These are phyloP conservation scores for Pachyramphus minor DNA, from an alignment of 2,113 vertebrate species.

Conservation along the genomic window DNA sequence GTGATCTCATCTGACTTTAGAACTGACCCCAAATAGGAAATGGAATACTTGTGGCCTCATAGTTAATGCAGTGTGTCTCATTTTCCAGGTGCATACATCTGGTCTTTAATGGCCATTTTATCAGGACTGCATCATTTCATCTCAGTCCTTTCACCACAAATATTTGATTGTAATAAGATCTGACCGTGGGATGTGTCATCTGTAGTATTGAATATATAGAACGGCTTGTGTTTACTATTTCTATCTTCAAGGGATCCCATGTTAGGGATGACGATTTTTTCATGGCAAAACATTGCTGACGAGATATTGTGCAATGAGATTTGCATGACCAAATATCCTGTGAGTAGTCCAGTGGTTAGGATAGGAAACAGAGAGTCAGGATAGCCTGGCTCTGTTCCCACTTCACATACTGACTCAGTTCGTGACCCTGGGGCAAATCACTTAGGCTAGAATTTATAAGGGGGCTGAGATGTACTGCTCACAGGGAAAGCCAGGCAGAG, in stretches of 20 bases:
- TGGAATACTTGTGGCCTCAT: constrained; percentile 17
- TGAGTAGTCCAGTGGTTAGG: constrained; percentile 50
- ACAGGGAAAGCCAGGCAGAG: neutral
- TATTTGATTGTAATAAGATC: constrained; percentile 48
- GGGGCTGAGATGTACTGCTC: neutral
- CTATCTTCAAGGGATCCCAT: neutral
- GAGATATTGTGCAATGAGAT: constrained; percentile 43
- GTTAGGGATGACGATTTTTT: neutral
- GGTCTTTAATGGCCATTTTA: constrained; percentile 55
- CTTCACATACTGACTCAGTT: constrained; percentile 41
- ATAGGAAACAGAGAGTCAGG: constrained; percentile 46
- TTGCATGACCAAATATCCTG: constrained; percentile 60
- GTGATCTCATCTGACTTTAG: constrained; percentile 40
- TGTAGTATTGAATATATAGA: neutral
- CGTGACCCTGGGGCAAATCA: constrained; percentile 20
- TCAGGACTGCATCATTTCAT: constrained; percentile 57
- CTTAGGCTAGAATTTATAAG: constrained; percentile 49
- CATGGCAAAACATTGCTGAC: constrained; percentile 26
- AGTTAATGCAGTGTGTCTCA: constrained; percentile 39
- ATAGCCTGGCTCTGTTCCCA: constrained; percentile 41
- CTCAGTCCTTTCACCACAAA: constrained; percentile 31
- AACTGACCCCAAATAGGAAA: constrained; percentile 45
- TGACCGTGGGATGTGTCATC: neutral
- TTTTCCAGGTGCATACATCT: constrained; percentile 64
- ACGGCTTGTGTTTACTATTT: neutral